Evolutionary conservation across 2,797 vertebrate species (phyloP).

Genomic region (Lepilemur septentrionalis): DNA sequence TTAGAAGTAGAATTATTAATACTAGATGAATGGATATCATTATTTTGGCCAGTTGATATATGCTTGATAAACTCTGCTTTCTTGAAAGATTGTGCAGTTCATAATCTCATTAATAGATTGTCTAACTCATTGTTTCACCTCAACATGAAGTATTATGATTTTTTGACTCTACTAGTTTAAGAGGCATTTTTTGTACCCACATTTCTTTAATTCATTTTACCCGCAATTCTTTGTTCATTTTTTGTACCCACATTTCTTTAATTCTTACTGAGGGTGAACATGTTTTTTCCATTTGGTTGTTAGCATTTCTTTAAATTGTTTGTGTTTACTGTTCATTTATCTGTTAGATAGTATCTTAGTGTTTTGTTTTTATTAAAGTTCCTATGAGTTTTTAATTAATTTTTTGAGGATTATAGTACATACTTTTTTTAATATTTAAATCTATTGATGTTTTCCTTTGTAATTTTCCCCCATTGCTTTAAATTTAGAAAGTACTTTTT

Average conservation of each 20-base stretch:
- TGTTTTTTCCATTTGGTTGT: background rate
- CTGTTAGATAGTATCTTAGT: background rate
- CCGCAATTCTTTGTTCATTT: too few relatives aligned
- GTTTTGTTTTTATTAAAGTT: conserved; percentile 21
- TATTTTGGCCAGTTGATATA: background rate
- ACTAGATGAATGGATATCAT: background rate
- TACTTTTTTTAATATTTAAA: conserved; percentile 21
- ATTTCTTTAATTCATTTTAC: conserved; percentile 35
- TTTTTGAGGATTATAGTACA: background rate
- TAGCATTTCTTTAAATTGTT: background rate
- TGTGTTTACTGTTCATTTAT: background rate
- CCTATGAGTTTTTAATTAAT: conserved; percentile 10
- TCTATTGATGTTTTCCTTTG: background rate
- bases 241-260: conserved; percentile 8
- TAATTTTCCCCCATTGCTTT: conserved; percentile 28
- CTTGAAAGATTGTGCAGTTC: background rate
- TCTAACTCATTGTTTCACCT: conserved; percentile 9
- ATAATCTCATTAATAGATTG: background rate
- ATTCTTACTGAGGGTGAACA: background rate
- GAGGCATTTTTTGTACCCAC: background rate
- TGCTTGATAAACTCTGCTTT: background rate
- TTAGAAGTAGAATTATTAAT: background rate
- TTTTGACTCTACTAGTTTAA: conserved; percentile 18
- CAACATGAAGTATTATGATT: background rate
- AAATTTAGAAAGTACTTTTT: background rate